Evolutionary conservation across 1,140 invertebrate species (phyloP).

Genomic region (Brachionus manjavacas): DNA sequence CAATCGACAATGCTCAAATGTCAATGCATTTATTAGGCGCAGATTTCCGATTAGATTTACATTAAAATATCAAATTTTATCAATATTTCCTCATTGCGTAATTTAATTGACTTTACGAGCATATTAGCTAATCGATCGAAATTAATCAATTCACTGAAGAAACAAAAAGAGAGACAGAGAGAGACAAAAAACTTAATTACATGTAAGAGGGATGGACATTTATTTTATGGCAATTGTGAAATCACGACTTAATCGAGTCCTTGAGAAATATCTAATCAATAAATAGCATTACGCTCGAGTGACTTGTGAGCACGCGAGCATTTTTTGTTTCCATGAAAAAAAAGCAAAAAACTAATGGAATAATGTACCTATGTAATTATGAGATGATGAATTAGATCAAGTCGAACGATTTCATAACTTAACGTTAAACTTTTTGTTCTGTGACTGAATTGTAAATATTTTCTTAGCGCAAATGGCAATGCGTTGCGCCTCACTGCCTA

Average conservation of each 20-base stretch:
- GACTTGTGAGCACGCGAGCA: neutral
- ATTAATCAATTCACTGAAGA: conserved; percentile 10
- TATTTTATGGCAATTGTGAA: neutral
- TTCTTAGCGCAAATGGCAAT: neutral
- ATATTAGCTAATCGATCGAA: conserved; percentile 16
- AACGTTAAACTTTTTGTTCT: conserved; percentile 12
- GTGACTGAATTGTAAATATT: neutral
- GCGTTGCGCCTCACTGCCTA: neutral
- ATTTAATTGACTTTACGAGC: conserved; percentile 1
- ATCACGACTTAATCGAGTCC: neutral
- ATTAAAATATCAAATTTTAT: conserved; percentile 34
- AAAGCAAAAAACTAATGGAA: neutral
- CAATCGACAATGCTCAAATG: conserved; percentile 27
- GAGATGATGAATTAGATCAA: neutral
- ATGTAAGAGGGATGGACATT: no score
- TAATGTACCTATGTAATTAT: conserved; percentile 18
- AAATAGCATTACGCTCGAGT: neutral
- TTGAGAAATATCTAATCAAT: neutral
- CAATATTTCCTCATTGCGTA: neutral
- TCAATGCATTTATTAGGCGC: conserved; percentile 1
- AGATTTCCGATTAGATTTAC: conserved; percentile 13
- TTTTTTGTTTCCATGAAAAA: neutral
- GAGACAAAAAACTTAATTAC: neutral
- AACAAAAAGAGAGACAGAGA: neutral
- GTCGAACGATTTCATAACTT: neutral